Evolutionary conservation across 2,113 vertebrate species (phyloP).

Genomic region (Burhinus oedicnemus): DNA sequence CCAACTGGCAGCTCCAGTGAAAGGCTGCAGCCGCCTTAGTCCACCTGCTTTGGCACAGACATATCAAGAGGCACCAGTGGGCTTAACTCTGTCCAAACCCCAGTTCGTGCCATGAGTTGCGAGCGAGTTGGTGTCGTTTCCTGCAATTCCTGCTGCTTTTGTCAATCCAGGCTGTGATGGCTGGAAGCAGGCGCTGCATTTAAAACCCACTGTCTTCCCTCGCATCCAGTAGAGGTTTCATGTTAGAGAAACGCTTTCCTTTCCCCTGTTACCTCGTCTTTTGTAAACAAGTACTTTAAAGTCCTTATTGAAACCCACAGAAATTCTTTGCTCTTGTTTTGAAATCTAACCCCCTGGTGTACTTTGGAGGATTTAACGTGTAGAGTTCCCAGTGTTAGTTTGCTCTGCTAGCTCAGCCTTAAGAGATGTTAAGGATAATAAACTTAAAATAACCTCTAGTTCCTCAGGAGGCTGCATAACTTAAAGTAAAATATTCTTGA

Average conservation of each 20-base stretch:
- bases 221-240: not conserved
- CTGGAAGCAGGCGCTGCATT: not conserved
- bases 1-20: not conserved
- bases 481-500: not conserved
- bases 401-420: slow-evolving; percentile 43
- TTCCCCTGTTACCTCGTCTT: slow-evolving; percentile 20
- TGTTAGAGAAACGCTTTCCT: not conserved
- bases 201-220: not conserved
- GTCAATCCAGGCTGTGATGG: not conserved
- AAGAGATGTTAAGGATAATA: slow-evolving; percentile 66
- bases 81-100: not conserved
- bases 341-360: slow-evolving; percentile 55
- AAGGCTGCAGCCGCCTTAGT: not conserved
- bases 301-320: slow-evolving; percentile 53
- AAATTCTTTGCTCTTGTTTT: slow-evolving; percentile 62
- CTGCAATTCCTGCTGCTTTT: not conserved
- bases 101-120: not conserved
- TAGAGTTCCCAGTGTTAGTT: slow-evolving; percentile 39
- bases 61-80: not conserved
- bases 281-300: slow-evolving; percentile 56
- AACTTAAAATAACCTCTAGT: slow-evolving; percentile 57
- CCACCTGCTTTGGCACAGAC: slow-evolving; percentile 29
- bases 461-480: slow-evolving; percentile 53
- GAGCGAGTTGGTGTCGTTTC: not conserved
- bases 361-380: slow-evolving; percentile 54